Percentiles rank a stretch among this genome's conserved stretches.
Evolutionary conservation across 1,140 invertebrate species (phyloP).

Genomic region (Lysiphlebus fabarum): DNA sequence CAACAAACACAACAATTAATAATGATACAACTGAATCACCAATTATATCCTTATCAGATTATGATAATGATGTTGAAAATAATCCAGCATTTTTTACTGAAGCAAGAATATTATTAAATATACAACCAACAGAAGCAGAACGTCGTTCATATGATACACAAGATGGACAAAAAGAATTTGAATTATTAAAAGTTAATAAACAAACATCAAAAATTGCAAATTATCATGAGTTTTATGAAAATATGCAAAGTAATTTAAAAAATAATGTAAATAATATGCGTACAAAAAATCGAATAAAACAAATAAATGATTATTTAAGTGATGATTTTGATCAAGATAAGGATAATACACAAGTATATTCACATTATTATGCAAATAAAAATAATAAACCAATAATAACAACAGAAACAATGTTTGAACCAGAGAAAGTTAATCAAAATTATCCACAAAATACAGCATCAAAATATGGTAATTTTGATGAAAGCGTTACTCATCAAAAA

Average conservation of each 20-base stretch:
- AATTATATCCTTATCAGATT: neutral
- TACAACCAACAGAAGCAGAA: conserved; percentile 30
- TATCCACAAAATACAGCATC: conserved; percentile 28
- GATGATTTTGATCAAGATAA: conserved; percentile 24
- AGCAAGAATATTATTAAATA: conserved; percentile 43
- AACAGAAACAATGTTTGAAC: conserved; percentile 24
- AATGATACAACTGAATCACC: neutral
- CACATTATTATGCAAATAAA: conserved; percentile 22
- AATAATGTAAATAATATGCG: too few relatives aligned
- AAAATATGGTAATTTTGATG: too few relatives aligned
- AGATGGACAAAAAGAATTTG: conserved; percentile 42
- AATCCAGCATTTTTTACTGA: conserved; percentile 43
- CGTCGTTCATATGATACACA: conserved; percentile 41
- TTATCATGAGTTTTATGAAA: conserved; percentile 46
- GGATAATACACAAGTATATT: conserved; percentile 7
- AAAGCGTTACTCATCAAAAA: conserved; percentile 18
- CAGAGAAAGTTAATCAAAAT: conserved; percentile 35
- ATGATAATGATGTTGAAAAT: conserved; percentile 27
- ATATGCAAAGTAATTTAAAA: conserved; percentile 25
- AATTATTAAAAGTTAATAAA: conserved; percentile 48
- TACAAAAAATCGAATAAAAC: conserved; percentile 25
- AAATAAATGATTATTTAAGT: conserved; percentile 30
- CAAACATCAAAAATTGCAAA: conserved; percentile 46
- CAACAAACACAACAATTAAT: neutral
- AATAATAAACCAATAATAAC: conserved; percentile 15